Evolutionary conservation across 2,888 invertebrate genomes (phyloP).

Genomic region (Pandemis corylana): DNA sequence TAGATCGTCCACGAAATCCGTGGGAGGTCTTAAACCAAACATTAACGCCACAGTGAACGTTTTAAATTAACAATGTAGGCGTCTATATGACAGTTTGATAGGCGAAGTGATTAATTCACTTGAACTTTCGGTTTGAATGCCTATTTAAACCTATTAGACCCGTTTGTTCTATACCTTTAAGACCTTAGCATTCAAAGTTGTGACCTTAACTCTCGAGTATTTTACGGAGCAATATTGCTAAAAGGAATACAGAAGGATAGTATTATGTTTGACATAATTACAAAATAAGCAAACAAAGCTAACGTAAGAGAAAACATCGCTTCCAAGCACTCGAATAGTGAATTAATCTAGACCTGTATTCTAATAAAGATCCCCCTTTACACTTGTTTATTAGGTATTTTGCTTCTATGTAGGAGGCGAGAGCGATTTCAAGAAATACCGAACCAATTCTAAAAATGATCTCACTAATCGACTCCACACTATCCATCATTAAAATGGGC

Average conservation of each 20-base stretch:
- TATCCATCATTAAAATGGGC: no score
- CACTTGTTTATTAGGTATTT: no score
- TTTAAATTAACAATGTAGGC: constrained; percentile 16
- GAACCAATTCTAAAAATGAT: no score
- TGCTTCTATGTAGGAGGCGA: no score
- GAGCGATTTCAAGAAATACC: no score
- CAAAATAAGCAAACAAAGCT: not conserved
- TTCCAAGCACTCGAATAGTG: not conserved
- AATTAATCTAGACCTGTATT: no score
- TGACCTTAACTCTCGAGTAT: not conserved
- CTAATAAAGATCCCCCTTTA: no score
- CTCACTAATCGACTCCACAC: no score
- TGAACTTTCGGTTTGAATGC: constrained; percentile 8
- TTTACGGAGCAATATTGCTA: not conserved
- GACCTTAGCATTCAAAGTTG: constrained; percentile 10
- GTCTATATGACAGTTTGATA: constrained; percentile 21
- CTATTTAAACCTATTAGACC: not conserved
- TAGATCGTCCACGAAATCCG: not conserved
- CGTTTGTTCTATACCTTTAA: not conserved
- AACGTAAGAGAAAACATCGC: not conserved
- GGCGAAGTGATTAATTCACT: constrained; percentile 1
- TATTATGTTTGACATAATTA: not conserved
- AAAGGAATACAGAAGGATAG: not conserved
- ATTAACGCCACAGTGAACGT: not conserved
- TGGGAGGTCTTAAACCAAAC: not conserved